These are phyloP conservation scores for Cuniculus paca DNA, from an alignment of 2,797 vertebrate species.

Conservation along the genomic window DNA sequence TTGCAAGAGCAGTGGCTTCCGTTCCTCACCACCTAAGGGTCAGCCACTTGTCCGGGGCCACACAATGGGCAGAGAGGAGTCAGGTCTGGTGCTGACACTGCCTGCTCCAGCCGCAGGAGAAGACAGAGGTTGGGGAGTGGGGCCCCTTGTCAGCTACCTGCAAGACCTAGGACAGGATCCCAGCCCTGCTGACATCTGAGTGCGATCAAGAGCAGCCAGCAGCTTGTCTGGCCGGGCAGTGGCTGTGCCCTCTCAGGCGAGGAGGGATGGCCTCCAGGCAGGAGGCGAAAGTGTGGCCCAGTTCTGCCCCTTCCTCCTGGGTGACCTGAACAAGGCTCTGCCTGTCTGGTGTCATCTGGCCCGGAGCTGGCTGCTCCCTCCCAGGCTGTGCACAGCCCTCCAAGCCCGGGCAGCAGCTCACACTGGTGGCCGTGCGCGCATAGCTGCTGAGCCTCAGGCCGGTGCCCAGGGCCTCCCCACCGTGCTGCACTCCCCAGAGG, in stretches of 20 bases:
- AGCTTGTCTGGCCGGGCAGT: background rate
- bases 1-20: fast-evolving
- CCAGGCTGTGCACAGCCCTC: background rate
- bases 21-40: background rate
- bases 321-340: background rate
- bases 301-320: background rate
- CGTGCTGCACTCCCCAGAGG: background rate
- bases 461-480: background rate
- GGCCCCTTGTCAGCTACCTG: background rate
- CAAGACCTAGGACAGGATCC: background rate
- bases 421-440: background rate
- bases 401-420: background rate
- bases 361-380: background rate
- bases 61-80: background rate
- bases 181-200: background rate
- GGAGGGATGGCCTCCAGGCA: background rate
- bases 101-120: background rate
- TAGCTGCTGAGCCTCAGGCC: background rate
- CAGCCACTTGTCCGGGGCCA: background rate
- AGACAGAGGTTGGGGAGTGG: background rate
- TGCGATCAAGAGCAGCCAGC: background rate
- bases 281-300: background rate
- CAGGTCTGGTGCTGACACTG: background rate
- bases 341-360: background rate
- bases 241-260: background rate